These are phyloP conservation scores for Mellivora capensis DNA, from an alignment of 2,113 vertebrate genomes.

Conservation along the genomic window DNA sequence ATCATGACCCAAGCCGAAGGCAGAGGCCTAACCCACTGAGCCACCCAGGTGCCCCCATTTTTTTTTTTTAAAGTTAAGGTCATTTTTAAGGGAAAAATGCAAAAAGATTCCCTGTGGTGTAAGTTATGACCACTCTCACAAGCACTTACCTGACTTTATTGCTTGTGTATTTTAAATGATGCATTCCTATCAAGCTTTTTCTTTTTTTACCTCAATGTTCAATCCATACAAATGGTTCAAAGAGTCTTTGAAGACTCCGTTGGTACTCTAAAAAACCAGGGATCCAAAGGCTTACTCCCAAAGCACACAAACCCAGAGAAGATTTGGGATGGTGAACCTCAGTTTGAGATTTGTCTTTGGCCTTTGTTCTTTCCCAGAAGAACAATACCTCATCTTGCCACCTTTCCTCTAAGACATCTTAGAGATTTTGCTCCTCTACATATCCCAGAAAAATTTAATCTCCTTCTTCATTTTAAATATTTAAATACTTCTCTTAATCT, in stretches of 20 bases:
- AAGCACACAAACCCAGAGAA: background rate
- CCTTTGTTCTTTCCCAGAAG: background rate
- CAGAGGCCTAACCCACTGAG: no score
- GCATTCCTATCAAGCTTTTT: background rate
- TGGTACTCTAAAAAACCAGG: background rate
- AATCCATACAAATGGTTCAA: background rate
- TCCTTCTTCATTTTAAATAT: constrained; percentile 31
- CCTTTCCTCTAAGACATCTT: background rate
- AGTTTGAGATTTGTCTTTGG: background rate
- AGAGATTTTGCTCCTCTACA: background rate
- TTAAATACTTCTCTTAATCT: background rate
- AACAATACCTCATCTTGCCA: background rate
- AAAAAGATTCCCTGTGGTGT: background rate
- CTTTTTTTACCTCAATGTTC: background rate
- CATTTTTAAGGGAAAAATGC: constrained; percentile 26
- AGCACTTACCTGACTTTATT: background rate
- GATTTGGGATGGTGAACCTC: background rate
- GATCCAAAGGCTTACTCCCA: background rate
- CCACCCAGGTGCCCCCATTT: no score
- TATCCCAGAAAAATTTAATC: background rate
- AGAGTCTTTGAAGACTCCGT: background rate
- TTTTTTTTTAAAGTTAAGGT: background rate
- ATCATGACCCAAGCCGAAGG: no score
- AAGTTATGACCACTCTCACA: background rate
- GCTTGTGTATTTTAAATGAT: background rate